Evolutionary conservation across 2,888 invertebrate species (phyloP), one percentile per base, ranked within the genome.

Genomic region (Papilio elwesi): DNA sequence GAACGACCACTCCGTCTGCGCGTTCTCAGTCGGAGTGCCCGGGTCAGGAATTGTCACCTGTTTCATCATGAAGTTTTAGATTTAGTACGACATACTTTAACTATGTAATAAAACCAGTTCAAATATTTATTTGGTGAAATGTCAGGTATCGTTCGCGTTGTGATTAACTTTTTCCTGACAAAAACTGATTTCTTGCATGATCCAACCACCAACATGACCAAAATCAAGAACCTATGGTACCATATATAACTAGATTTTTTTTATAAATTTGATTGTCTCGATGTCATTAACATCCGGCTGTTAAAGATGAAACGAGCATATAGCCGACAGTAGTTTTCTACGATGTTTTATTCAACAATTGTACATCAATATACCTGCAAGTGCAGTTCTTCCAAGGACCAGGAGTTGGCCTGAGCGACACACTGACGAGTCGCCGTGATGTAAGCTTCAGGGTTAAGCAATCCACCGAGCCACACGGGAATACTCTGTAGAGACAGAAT

Each of bases 351-450:
- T 65, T n/a, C 12, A 8, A 1, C 11, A 66, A 26, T 4, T 16
- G 53, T 38, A 43, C 11, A 15, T 8, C 16, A 47, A 43, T 48
- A 52, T 53, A 98, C 98, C 90, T 97, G 97, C 76, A 99, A 93
- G 79, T 97, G 96, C 13, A 99, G 95, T 90, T 99, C 99, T 91
- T 99, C 99, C 62, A 99, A 95, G 0, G 99, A 99, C 98, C 98
- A 98, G 79, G 97, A 98, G 89, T 99, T 99, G 0, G 98, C 98
- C 87, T 98, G 98, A 0, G 99, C 99, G 63, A 99, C 98, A 89
- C 98, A 99, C 88, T 99, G 99, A 26, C 99, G 95, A 1, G 99
- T 99, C 7, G 99, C 99, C 0, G 99, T 99, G 79, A 99, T 98
- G 89, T 99, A 99, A 0, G 99, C 99, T 91, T 99, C 99, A 0